Base-by-base conservation (phyloP, 2,888 invertebrate genomes). In the Apodemia mormo region DNA sequence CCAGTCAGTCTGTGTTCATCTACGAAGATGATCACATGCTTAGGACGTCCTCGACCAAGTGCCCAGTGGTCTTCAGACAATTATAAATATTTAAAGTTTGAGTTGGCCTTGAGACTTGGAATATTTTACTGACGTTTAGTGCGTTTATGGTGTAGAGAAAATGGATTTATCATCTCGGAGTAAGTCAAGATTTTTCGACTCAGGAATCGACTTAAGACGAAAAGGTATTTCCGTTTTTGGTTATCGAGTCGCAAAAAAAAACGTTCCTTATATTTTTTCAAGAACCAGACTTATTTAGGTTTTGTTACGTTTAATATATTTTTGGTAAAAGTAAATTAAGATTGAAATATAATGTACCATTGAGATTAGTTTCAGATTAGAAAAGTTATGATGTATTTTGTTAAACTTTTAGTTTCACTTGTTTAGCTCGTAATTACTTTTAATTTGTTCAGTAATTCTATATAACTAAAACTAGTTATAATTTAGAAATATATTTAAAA, bases 111-210 rank as follows among this genome's bases (percentile, higher is more conserved):
- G 70, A 73, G 76, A 77, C 70, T 71, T 79, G 71, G 70, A 71
- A 73, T 65, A 71, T 68, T 70, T 67, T 65, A 65, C 66, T 40
- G 67, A 69, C 71, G 67, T 72, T 67, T 79, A 76, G 74, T 76
- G 76, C 73, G 70, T 73, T 70, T 77, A 77, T 74, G 79, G 82
- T 79, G 82, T 76, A 70, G 75, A 78, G 79, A 82, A 78, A 78
- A 93, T 93, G 93, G 93, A 93, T 87, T 88, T 93, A 73, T 91
- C 93, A 75, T 82, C 92, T 82, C 80, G 93, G 86, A 91, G 93
- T 92, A 93, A 93, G 92, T 93, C 93, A 90, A 93, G 93, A 92
- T 93, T 93, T 92, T 93, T 91, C 88, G 93, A 93, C 91, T 93
- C 93, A 83, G 93, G 93, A 80, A 93, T 93, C 89, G 89, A 90